Base-by-base conservation (phyloP, 1,140 invertebrate genomes). In the Portunus trituberculatus region DNA sequence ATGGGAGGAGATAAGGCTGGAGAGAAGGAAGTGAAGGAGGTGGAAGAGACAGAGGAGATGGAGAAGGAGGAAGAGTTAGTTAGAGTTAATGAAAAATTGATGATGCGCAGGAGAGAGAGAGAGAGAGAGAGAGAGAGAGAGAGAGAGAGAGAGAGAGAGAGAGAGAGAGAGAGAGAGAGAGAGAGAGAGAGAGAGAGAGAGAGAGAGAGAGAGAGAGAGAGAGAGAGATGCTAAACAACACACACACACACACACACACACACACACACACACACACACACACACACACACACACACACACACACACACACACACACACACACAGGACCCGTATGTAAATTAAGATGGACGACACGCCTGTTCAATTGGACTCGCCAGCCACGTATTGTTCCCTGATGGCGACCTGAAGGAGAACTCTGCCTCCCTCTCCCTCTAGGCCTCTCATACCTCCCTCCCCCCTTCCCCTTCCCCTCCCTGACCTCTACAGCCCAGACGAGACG, bases 131-230 rank as follows among this genome's bases (percentile, higher is more conserved):
- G 31, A 32, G 31, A 89, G 87, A 89, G 87, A 48, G 87, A 89
- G 87, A 89, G 87, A 39, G 32, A 89, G 87, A 89, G 28, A 89
- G 87, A 89, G 32, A 89, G 28, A 89, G 32, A 89, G 39, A 46
- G 48, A 89, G 87, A 89, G 32, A 48, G 87, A 89, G 32, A 89
- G 32, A 46, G 32, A 89, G 87, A 89, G 32, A 89, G 87, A 89
- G 32, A 89, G 87, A 89, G 32, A 89, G 87, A 89, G 87, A 89
- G 87, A 39, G 32, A 89, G 87, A 89, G 39, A 89, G 87, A 76
- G 67, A 76, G 67, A 76, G 67, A 76, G 67, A 76, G 52, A 59
- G 52, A 59, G 52, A 59, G 52, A 59, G 52, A 59, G 52, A 59
- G 52, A 59, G 52, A 59, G 52, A 59, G 52, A 59, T 0, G 16